Evolutionary conservation across 1,140 invertebrate genomes (phyloP), one percentile per base, ranked within the genome.

Genomic region (Drosophila arizonae): DNA sequence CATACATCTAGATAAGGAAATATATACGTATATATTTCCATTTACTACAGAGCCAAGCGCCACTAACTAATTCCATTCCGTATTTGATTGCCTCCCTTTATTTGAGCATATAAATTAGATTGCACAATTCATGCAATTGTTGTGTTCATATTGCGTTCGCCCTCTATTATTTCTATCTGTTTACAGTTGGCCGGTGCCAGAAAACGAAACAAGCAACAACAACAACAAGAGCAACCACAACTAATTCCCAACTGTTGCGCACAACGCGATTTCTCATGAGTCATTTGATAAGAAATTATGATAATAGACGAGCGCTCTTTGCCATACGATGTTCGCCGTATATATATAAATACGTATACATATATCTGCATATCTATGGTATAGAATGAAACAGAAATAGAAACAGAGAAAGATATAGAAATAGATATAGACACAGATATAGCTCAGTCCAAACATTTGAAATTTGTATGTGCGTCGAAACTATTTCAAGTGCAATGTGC

Each of bases 401-500:
- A 13, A 50, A 33, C 10, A 33, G 33, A 33, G 8, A 33, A 3
- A 33, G 33, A 33, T 5, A 55, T 21, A 36, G 13, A 48, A 60
- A 55, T 9, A 43, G 6, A 13, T 39, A 70, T 36, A 70, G 11
- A 60, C 41, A 52, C 26, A 46, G 17, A 51, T 46, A 62, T 43
- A 45, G 41, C 33, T 10, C n/a, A 55, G 54, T n/a, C n/a, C 30
- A 50, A 73, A 58, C 71, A 57, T 55, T 69, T 52, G 65, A 55
- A 69, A 46, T 46, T 56, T 60, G 41, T 39, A 67, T 61, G 24
- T 60, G 21, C 39, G 10, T 61, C 36, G 41, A 63, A 82, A 84
- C 64, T 84, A 82, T 82, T 86, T 81, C 76, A 79, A 86, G 79
- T 87, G 82, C 84, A 86, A 78, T 77, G 62, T 72, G 26, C 67